Percentiles rank a stretch among this genome's conserved stretches.
Conservation (phyloP, 2,888 invertebrate species). For the Flabesymbios commensalis region DNA sequence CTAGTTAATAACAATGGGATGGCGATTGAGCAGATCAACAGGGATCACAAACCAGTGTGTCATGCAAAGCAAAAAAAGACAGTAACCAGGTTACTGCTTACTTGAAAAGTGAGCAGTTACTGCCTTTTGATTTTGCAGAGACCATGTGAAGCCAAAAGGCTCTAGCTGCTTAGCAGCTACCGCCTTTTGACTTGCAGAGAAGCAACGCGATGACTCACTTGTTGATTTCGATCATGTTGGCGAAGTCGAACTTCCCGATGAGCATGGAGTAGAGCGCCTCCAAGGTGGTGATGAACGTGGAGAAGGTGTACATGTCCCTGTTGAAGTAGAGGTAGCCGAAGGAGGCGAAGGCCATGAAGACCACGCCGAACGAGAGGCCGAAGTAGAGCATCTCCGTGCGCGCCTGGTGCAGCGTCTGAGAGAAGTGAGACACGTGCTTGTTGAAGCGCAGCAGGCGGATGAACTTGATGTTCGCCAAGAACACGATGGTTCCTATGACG, state of each 20-base stretch:
- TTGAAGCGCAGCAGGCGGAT: slow-evolving; percentile 35
- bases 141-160: no score
- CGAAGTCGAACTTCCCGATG: slow-evolving; percentile 37
- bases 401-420: slow-evolving; percentile 21
- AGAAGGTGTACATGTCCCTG: slow-evolving; percentile 18
- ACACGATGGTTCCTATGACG: slow-evolving; percentile 25
- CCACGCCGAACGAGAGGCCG: slow-evolving; percentile 28
- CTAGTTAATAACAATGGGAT: no score
- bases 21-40: no score
- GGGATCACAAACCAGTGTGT: no score
- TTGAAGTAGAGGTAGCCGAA: slow-evolving; percentile 27
- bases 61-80: no score
- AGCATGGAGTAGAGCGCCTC: slow-evolving; percentile 35
- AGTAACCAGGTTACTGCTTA: no score
- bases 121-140: no score
- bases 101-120: no score
- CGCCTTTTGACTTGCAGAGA: no score
- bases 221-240: slow-evolving; percentile 16
- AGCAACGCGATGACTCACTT: slow-evolving; percentile 3
- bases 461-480: slow-evolving; percentile 34
- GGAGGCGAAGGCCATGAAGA: slow-evolving; percentile 33
- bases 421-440: slow-evolving; percentile 23
- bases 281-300: slow-evolving; percentile 25
- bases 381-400: slow-evolving; percentile 25
- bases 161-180: no score